Percentiles rank a stretch among this genome's conserved stretches.
These are phyloP conservation scores for Enteromius unitaeniatus DNA, from an alignment of 2,797 vertebrate genomes.

Conservation along the genomic window DNA sequence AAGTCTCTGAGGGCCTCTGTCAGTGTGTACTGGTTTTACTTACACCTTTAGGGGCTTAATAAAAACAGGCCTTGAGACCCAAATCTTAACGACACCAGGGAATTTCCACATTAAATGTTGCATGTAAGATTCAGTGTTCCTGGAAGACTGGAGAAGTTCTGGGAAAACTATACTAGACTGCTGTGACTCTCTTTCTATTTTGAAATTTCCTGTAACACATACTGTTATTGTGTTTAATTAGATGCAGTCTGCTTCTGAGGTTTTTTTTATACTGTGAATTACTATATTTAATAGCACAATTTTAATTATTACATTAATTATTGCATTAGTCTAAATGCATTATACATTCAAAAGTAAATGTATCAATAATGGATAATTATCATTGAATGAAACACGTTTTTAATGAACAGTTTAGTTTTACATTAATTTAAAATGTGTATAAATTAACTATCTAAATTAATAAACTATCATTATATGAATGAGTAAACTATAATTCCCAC, in stretches of 20 bases:
- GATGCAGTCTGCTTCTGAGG: not conserved
- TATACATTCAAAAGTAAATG: not conserved
- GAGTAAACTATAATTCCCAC: not conserved
- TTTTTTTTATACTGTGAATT: not conserved
- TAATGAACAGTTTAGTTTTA: not conserved
- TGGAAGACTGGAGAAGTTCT: not conserved
- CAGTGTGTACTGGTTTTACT: not conserved
- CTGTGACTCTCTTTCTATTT: not conserved
- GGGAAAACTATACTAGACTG: not conserved
- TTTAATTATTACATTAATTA: not conserved
- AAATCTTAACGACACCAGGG: not conserved
- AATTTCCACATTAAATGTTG: not conserved
- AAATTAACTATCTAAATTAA: not conserved
- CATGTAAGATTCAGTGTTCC: not conserved
- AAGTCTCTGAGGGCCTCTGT: not conserved
- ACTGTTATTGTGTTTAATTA: not conserved
- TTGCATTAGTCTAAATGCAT: not conserved
- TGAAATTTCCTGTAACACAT: conserved; percentile 6
- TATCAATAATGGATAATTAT: not conserved
- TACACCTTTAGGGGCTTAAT: not conserved
- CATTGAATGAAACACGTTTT: not conserved
- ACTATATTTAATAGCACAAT: not conserved
- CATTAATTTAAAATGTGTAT: not conserved
- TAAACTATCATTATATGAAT: too few relatives aligned
- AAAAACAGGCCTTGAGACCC: not conserved